Percentiles rank a stretch among this genome's conserved stretches.
phyloP scores from a whole-genome alignment of 1,140 invertebrate genomes.

The Trinorchestia longiramus region DNA sequence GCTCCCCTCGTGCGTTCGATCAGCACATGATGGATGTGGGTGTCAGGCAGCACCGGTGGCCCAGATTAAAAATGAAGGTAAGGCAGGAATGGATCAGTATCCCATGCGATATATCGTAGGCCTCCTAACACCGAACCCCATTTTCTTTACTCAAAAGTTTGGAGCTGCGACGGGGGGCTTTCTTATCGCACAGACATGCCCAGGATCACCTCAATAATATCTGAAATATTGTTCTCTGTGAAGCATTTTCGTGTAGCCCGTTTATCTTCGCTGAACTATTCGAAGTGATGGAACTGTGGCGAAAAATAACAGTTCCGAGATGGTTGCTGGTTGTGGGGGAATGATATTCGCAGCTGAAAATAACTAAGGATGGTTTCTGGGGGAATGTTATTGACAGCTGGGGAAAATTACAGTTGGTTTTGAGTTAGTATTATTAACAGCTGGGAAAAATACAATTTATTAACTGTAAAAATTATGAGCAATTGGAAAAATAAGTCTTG shows the following conservation, averaged over 20 bases:
- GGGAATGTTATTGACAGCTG: too few relatives aligned
- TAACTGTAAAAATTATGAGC: too few relatives aligned
- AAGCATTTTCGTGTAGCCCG: neutral
- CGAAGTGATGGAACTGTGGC: neutral
- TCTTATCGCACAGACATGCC: neutral
- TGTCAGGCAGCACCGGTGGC: too few relatives aligned
- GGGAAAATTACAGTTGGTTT: too few relatives aligned
- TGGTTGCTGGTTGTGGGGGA: neutral
- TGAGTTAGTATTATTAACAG: too few relatives aligned
- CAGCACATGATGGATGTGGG: too few relatives aligned
- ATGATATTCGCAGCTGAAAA: too few relatives aligned
- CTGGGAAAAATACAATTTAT: too few relatives aligned
- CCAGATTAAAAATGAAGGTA: neutral
- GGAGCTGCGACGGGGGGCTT: neutral
- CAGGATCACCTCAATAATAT: neutral
- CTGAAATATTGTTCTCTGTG: neutral
- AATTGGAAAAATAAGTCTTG: too few relatives aligned
- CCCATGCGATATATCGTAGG: neutral
- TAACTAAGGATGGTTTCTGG: too few relatives aligned
- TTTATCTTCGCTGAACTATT: neutral
- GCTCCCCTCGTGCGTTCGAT: too few relatives aligned
- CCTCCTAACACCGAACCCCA: neutral
- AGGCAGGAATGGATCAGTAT: neutral
- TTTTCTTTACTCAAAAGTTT: neutral
- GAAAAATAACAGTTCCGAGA: too few relatives aligned